Evolutionary conservation across 2,113 vertebrate genomes (phyloP).

Genomic region (Aegypius monachus): DNA sequence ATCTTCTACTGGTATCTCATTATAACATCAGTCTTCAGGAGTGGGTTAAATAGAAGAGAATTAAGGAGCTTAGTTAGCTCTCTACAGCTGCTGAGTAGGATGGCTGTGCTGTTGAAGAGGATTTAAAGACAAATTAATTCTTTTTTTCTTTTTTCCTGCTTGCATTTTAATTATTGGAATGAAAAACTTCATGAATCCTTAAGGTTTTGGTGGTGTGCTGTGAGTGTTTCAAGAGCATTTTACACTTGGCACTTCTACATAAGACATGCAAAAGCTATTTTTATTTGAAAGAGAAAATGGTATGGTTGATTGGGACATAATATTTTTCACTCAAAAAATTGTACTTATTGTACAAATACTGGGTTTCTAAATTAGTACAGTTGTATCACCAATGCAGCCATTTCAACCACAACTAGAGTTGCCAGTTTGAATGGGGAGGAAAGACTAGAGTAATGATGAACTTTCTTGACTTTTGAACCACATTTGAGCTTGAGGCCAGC

Average conservation of each 20-base stretch:
- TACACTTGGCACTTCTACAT: neutral
- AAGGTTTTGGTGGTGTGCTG: neutral
- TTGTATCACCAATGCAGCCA: neutral
- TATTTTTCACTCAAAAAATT: neutral
- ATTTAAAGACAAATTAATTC: slow-evolving; percentile 13
- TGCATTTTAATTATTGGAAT: slow-evolving; percentile 17
- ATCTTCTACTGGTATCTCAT: neutral
- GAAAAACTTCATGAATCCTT: neutral
- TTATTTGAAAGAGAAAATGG: neutral
- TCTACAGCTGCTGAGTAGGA: neutral
- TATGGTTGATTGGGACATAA: neutral
- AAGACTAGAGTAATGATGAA: neutral
- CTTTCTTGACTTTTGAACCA: neutral
- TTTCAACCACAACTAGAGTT: neutral
- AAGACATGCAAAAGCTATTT: neutral
- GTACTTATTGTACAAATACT: neutral
- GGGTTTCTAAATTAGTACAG: neutral
- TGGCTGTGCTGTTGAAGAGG: slow-evolving; percentile 8
- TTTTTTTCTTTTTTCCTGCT: neutral
- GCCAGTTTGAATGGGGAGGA: neutral
- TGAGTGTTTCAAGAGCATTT: neutral
- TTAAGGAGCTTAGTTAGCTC: slow-evolving; percentile 25
- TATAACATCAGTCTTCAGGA: slow-evolving; percentile 25
- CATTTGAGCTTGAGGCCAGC: neutral
- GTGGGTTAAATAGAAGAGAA: slow-evolving; percentile 29